These are phyloP conservation scores for Phenacoccus solenopsis DNA, from an alignment of 1,140 invertebrate genomes.

Conservation along the genomic window DNA sequence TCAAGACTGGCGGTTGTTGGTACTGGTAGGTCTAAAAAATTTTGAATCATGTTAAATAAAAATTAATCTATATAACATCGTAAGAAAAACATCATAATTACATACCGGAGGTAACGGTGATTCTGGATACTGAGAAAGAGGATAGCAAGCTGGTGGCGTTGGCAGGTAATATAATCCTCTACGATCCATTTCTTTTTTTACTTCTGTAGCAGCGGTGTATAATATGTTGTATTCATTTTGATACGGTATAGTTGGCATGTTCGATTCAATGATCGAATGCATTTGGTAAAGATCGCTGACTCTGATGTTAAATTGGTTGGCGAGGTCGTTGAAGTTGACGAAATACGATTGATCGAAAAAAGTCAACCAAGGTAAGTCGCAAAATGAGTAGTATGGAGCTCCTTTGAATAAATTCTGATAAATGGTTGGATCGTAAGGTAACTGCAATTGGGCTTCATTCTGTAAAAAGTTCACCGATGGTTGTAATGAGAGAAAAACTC, in stretches of 20 bases:
- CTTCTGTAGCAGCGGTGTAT: not conserved
- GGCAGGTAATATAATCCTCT: not conserved
- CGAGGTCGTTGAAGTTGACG: not conserved
- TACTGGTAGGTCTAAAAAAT: not conserved
- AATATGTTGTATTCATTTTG: not conserved
- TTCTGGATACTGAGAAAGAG: not conserved
- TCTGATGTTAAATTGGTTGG: not conserved
- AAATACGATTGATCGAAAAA: not conserved
- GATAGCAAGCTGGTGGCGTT: not conserved
- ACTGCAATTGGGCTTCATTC: not conserved
- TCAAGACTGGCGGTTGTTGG: no score
- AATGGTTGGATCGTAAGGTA: not conserved
- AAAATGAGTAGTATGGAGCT: not conserved
- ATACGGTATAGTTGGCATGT: not conserved
- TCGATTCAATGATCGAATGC: not conserved
- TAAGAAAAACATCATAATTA: not conserved
- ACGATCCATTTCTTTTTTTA: not conserved
- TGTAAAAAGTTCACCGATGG: not conserved
- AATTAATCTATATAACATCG: not conserved
- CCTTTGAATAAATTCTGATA: not conserved
- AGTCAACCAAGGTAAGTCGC: not conserved
- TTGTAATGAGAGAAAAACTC: no score
- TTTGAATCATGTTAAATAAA: no score
- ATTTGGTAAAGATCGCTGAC: not conserved
- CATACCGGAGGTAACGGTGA: not conserved